Evolutionary conservation across 2,113 vertebrate species (phyloP).

Genomic region (Arvicanthis niloticus): DNA sequence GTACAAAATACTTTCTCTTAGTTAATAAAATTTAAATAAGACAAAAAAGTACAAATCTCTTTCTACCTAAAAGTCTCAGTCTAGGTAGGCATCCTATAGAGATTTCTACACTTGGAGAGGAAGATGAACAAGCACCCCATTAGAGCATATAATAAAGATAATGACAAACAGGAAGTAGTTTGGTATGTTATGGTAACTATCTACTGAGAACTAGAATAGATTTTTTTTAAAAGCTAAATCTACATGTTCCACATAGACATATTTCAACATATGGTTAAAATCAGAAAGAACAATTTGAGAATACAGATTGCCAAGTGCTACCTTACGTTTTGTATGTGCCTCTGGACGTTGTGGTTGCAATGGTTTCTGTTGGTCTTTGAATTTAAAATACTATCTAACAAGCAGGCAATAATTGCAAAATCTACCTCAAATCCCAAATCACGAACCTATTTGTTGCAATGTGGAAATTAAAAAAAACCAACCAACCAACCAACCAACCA

Average conservation of each 20-base stretch:
- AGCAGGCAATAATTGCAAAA: slow-evolving; percentile 19
- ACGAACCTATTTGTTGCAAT: background rate
- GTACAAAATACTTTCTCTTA: background rate
- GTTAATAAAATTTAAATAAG: background rate
- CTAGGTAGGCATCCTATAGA: background rate
- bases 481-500: too few species aligned
- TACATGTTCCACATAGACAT: background rate
- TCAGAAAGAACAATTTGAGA: background rate
- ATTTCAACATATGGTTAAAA: background rate
- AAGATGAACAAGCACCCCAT: background rate
- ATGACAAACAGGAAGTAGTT: slow-evolving; percentile 6
- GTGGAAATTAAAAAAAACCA: too few species aligned
- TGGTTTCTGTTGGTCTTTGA: background rate
- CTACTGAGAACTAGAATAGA: background rate
- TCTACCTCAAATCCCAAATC: slow-evolving; percentile 21
- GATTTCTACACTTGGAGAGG: slow-evolving; percentile 26
- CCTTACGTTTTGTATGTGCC: background rate
- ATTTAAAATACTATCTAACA: background rate
- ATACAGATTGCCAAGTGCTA: background rate
- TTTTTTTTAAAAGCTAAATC: background rate
- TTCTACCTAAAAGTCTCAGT: slow-evolving; percentile 34
- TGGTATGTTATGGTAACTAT: background rate
- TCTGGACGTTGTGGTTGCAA: background rate
- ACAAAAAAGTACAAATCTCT: background rate
- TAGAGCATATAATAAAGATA: background rate